Evolutionary conservation across 2,797 vertebrate genomes (phyloP), one percentile per base, ranked within the genome.

Genomic region (Pitangus sulphuratus): DNA sequence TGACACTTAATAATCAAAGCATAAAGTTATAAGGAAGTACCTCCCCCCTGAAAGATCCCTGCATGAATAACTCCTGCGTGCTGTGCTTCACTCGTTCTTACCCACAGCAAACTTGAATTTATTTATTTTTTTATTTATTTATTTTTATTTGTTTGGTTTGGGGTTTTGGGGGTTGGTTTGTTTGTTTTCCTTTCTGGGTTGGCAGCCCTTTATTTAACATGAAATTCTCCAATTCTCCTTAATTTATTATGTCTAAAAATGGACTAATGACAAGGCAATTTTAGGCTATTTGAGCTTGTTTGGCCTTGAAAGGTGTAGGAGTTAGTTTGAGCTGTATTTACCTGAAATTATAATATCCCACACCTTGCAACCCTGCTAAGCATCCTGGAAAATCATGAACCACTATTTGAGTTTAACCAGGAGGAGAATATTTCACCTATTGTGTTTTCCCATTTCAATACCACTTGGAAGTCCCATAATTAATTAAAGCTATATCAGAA

Each of bases 381-480:
- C 21, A 6, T 48, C 42, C 69, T 54, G 64, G 81, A n/a, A 87
- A 83, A n/a, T 45, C 28, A 16, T 18, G 51, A 83, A 26, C 18
- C 31, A 28, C n/a, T 0, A 0, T 4, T 0, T 0, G 9, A 78
- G 10, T 68, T 68, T 69, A 87, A 56, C 25, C 7, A 9, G 40
- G 39, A 84, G 44, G 18, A 61, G 22, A 76, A 33, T 48, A 75
- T 54, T 51, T 54, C 30, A 25, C 50, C 14, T 31, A 0, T 50
- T 82, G 45, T 61, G 17, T 50, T 84, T 69, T 69, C 20, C 35
- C 9, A 45, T 39, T n/a, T 40, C 72, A n/a, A 0, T 53, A 20
- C 21, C 40, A 4, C 33, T 35, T 35, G 50, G 35, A 54, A 75
- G 11, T 24, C 39, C 3, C 11, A 12, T 42, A 51, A 82, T 88